Percentiles rank a stretch among this genome's conserved stretches.
These are phyloP conservation scores for Cartodere bifasciata DNA, from an alignment of 2,888 invertebrate species.

Conservation along the genomic window DNA sequence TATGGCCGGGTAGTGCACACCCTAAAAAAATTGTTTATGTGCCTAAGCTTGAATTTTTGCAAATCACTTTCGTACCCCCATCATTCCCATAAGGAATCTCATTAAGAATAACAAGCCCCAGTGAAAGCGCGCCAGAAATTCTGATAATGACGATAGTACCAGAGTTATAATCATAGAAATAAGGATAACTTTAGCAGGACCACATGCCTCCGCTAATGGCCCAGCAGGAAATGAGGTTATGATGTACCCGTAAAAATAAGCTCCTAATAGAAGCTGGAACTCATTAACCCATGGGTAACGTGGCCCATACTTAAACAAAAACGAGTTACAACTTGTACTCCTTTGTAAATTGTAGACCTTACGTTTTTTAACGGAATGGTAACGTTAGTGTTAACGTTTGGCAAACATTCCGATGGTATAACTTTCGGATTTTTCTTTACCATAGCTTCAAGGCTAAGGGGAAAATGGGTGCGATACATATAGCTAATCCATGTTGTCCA, in stretches of 20 bases:
- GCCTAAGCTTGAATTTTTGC: no score
- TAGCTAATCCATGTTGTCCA: slow-evolving; percentile 57
- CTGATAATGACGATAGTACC: slow-evolving; percentile 40
- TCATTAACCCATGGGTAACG: slow-evolving; percentile 22
- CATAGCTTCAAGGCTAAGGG: slow-evolving; percentile 56
- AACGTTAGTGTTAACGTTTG: not conserved
- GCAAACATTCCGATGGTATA: slow-evolving; percentile 7
- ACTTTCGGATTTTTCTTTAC: slow-evolving; percentile 35
- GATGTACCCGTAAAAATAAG: slow-evolving; percentile 24
- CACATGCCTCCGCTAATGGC: slow-evolving; percentile 20
- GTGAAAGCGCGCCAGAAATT: slow-evolving; percentile 41
- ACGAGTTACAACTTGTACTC: no score
- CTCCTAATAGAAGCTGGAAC: slow-evolving; percentile 19
- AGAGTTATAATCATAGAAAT: slow-evolving; percentile 16
- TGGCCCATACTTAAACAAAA: slow-evolving; percentile 18
- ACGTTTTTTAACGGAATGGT: slow-evolving; percentile 1
- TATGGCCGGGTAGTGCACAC: slow-evolving; percentile 49
- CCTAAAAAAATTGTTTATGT: slow-evolving; percentile 36
- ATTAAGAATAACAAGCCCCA: slow-evolving; percentile 40
- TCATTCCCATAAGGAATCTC: slow-evolving; percentile 44
- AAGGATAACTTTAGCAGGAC: slow-evolving; percentile 23
- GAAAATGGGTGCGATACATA: slow-evolving; percentile 59
- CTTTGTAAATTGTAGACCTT: no score
- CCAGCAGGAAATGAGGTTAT: slow-evolving; percentile 22
- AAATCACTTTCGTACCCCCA: slow-evolving; percentile 37